Evolutionary conservation across 2,797 vertebrate species (phyloP).

Genomic region (Avahi laniger): DNA sequence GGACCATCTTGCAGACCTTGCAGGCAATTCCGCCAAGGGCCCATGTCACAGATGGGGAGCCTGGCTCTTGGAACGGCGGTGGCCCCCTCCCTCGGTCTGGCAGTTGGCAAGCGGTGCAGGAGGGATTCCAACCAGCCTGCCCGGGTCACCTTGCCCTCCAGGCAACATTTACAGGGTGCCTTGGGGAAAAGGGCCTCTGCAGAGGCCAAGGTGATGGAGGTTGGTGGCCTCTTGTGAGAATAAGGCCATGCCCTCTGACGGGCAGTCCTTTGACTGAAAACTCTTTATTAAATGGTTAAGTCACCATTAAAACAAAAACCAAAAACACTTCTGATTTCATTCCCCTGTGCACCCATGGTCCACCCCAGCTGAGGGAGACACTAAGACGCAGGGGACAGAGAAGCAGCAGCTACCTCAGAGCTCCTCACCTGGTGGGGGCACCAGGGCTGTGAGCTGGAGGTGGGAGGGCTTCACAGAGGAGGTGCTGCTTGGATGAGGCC

Average conservation of each 20-base stretch:
- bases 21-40: neutral
- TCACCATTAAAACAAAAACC: neutral
- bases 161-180: neutral
- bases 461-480: neutral
- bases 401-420: neutral
- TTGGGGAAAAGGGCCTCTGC: neutral
- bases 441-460: neutral
- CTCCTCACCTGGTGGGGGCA: neutral
- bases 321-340: neutral
- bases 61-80: neutral
- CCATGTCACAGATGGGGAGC: neutral
- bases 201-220: neutral
- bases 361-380: neutral
- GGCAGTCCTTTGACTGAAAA: neutral
- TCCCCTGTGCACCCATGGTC: neutral
- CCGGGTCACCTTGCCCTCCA: neutral
- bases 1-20: too few species aligned
- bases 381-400: too few species aligned
- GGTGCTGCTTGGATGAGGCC: neutral
- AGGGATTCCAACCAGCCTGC: neutral
- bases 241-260: neutral
- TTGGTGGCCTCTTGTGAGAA: neutral
- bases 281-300: neutral
- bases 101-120: neutral
- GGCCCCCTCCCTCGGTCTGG: neutral